Evolutionary conservation across 2,888 invertebrate species (phyloP), one percentile per base, ranked within the genome.

Genomic region (Ectemnius cavifrons): DNA sequence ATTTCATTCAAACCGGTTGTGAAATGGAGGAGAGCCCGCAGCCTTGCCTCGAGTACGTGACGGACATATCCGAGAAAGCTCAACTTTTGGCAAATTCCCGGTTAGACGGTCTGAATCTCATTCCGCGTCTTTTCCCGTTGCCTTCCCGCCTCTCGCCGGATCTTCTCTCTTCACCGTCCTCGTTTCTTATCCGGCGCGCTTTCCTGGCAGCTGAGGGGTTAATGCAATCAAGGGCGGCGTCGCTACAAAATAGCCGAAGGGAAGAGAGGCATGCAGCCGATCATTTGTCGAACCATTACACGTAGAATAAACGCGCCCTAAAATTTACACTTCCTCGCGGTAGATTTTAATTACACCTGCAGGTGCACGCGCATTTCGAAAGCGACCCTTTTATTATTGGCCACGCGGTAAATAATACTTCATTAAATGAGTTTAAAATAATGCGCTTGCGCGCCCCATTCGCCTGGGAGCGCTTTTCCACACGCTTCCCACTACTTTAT

Each of bases 1-100:
- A 90, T 90, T 90, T 90, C 88, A 87, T 87, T 88, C 83, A 86
- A 89, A 88, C 84, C 86, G 86, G 84, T 82, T 82, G 81, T 73
- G 82, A 83, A 82, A 87, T 86, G 84, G 85, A 85, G 82, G 84
- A 79, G 79, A 37, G 71, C 61, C 69, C 79, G 72, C 75, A 73
- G 77, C 78, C 80, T 77, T 78, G 75, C 82, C 67, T 62, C 37
- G 77, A 76, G 75, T 89, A 90, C 90, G 90, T 90, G 90, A 88
- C 86, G 86, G 85, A 87, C 89, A 88, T 90, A 89, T 87, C 79
- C 70, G 77, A 52, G 52, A 78, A 77, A 69, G 68, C 73, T 65
- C 62, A 78, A 84, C 77, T 82, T 87, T 86, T 82, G 79, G 77
- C 82, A 82, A 85, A 87, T 86, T 84, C 79, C 79, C 77, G 72